Percentiles rank a stretch among this genome's conserved stretches.
Conservation (phyloP, 2,888 invertebrate species). For the Zele albiditarsus region DNA sequence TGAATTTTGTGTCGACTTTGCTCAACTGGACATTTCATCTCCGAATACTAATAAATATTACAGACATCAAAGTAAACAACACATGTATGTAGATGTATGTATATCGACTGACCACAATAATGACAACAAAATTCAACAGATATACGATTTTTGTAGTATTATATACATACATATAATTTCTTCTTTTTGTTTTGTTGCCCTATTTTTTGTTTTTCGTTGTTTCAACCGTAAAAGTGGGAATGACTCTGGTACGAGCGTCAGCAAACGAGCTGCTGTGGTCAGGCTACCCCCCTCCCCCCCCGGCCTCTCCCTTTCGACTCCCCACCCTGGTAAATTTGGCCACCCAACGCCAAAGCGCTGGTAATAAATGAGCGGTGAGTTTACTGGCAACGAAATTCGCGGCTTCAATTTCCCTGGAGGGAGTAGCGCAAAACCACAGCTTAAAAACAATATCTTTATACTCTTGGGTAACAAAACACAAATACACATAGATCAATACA, state of each 20-base stretch:
- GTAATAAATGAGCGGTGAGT: conserved; percentile 69
- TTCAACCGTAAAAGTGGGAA: conserved; percentile 41
- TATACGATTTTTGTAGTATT: conserved; percentile 18
- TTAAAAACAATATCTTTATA: conserved; percentile 67
- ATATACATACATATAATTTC: not conserved
- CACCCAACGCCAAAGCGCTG: conserved; percentile 68
- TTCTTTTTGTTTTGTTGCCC: not conserved
- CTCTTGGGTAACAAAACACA: conserved; percentile 39
- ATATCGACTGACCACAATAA: conserved; percentile 11
- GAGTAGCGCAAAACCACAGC: conserved; percentile 65
- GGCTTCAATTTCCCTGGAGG: conserved; percentile 68
- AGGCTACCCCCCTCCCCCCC: conserved; percentile 32
- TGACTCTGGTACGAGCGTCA: conserved; percentile 34
- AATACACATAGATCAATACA: conserved; percentile 30
- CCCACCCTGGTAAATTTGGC: conserved; percentile 61
- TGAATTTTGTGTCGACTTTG: conserved; percentile 19
- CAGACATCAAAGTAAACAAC: conserved; percentile 1
- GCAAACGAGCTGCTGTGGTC: conserved; percentile 33
- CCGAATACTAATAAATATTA: not conserved
- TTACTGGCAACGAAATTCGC: conserved; percentile 60
- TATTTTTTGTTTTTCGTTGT: conserved; percentile 14
- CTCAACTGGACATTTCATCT: conserved; percentile 21
- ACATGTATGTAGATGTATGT: not conserved
- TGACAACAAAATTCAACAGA: conserved; percentile 17
- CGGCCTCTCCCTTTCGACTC: conserved; percentile 15